These are phyloP conservation scores for Lissocephala sabroskyi DNA, from an alignment of 2,888 invertebrate species.

Conservation along the genomic window DNA sequence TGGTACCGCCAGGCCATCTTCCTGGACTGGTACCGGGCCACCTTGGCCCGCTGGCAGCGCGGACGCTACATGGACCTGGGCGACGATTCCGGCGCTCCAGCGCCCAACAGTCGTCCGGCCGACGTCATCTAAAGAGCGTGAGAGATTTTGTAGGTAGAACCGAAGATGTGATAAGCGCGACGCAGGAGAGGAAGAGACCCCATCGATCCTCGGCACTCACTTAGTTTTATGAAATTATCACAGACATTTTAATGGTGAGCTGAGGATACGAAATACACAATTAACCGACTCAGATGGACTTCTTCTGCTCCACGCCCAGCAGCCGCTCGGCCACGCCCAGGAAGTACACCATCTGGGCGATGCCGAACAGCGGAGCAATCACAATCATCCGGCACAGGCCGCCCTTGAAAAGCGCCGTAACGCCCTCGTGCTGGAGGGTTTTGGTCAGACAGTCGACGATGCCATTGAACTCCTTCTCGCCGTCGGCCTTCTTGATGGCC, in stretches of 20 bases:
- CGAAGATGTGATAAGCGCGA: constrained; percentile 54
- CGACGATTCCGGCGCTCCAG: constrained; percentile 29
- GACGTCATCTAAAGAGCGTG: constrained; percentile 51
- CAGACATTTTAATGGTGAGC: too few species aligned
- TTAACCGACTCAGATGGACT: constrained; percentile 15
- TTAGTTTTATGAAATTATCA: too few species aligned
- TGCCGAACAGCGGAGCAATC: constrained; percentile 97
- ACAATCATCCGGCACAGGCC: constrained; percentile 97
- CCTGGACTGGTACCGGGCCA: constrained; percentile 58
- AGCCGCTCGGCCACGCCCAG: constrained; percentile 91
- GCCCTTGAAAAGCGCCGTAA: constrained; percentile 96
- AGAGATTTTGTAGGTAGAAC: neutral
- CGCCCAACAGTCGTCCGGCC: constrained; percentile 58
- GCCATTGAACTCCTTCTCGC: constrained; percentile 87
- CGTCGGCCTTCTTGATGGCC: constrained; percentile 85
- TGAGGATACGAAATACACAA: too few species aligned
- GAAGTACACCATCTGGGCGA: constrained; percentile 97
- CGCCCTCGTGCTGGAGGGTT: constrained; percentile 89
- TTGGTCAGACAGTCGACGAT: constrained; percentile 87
- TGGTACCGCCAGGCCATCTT: constrained; percentile 81
- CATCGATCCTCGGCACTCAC: too few species aligned
- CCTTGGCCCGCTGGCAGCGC: constrained; percentile 48
- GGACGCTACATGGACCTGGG: constrained; percentile 54
- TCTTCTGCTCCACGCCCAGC: constrained; percentile 69
- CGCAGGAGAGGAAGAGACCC: too few species aligned